A percentile compares a stretch with the other conserved stretches of the same genome.
Evolutionary conservation across 1,140 invertebrate genomes (phyloP).

Genomic region (Vanessa tameamea): DNA sequence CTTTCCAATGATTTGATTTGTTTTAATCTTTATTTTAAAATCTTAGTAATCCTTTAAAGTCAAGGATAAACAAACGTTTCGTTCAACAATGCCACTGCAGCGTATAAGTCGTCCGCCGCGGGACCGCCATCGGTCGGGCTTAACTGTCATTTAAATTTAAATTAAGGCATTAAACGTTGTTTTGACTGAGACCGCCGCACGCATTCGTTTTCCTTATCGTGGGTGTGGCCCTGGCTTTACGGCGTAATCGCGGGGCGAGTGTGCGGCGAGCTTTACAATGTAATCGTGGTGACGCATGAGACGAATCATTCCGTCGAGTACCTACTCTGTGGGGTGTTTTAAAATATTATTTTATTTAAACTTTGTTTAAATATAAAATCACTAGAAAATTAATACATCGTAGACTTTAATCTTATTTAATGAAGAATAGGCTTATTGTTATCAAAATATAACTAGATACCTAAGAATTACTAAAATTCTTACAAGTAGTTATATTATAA

Average conservation of each 20-base stretch:
- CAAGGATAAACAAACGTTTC: constrained; percentile 9
- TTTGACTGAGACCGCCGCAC: constrained; percentile 24
- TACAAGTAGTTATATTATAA: too few relatives aligned
- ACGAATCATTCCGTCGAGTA: too few relatives aligned
- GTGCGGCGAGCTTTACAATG: constrained; percentile 25
- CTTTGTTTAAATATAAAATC: too few relatives aligned
- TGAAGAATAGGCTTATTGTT: too few relatives aligned
- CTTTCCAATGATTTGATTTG: background rate
- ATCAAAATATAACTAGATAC: too few relatives aligned
- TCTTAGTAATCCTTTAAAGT: constrained; percentile 13
- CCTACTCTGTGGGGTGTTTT: too few relatives aligned
- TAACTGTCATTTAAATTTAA: constrained; percentile 73
- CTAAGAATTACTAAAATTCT: too few relatives aligned
- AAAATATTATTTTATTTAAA: too few relatives aligned
- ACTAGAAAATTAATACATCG: too few relatives aligned
- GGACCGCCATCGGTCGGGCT: constrained; percentile 36
- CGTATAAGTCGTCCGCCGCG: constrained; percentile 11
- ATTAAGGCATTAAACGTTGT: constrained; percentile 58
- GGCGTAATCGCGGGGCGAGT: constrained; percentile 24
- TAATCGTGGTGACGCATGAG: background rate
- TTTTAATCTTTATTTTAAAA: background rate
- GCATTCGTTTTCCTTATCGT: constrained; percentile 28
- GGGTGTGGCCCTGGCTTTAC: constrained; percentile 15
- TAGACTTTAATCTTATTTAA: too few relatives aligned
- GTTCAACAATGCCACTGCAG: background rate